Conservation (phyloP, 2,797 vertebrate genomes). For the Mastacembelus armatus region DNA sequence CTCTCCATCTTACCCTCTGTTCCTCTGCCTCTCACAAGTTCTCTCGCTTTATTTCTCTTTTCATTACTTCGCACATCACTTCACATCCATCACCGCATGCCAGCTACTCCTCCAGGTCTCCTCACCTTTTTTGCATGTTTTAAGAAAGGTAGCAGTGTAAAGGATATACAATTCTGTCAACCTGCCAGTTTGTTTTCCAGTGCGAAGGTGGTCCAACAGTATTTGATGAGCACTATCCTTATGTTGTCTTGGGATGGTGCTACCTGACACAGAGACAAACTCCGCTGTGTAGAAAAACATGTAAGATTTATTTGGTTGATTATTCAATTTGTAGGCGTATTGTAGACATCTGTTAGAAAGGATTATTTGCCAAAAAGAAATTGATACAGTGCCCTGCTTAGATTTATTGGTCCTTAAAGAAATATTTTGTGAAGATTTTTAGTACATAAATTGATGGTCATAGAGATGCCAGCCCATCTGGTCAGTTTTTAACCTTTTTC, state of each 20-base stretch:
- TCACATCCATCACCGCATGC: constrained; percentile 22
- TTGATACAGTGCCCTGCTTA: neutral
- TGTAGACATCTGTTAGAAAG: neutral
- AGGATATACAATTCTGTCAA: constrained; percentile 24
- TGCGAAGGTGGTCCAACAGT: constrained; percentile 26
- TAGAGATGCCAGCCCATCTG: constrained; percentile 37
- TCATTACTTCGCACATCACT: constrained; percentile 28
- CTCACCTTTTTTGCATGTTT: constrained; percentile 4
- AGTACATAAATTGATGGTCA: neutral
- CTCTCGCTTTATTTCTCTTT: neutral
- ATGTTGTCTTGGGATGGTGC: neutral
- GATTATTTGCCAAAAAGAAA: neutral
- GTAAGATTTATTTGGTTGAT: neutral
- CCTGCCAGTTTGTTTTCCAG: constrained; percentile 33
- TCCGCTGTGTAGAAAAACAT: neutral
- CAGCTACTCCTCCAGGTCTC: constrained; percentile 14
- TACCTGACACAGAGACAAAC: constrained; percentile 28
- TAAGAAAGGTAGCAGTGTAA: constrained; percentile 20
- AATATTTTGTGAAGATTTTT: constrained; percentile 1
- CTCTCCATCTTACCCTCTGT: neutral
- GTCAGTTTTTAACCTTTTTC: constrained; percentile 31
- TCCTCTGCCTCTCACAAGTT: neutral
- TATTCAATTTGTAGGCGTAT: constrained; percentile 5
- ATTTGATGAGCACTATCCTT: constrained; percentile 36
- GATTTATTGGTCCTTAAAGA: neutral